Evolutionary conservation across 2,888 invertebrate species (phyloP).

Genomic region (Eustalomyia histrio): DNA sequence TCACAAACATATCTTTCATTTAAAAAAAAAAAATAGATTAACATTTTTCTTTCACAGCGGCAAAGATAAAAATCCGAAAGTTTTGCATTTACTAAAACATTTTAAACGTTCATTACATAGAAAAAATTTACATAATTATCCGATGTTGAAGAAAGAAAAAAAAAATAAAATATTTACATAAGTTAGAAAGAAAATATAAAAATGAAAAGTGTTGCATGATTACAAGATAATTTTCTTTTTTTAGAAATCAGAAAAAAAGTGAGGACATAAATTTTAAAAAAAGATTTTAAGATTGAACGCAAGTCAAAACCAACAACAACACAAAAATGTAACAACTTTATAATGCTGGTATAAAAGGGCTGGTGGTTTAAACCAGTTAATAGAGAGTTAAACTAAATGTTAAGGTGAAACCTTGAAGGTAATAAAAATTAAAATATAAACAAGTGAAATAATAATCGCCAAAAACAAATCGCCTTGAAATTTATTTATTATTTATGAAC

Average conservation of each 20-base stretch:
- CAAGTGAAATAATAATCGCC: constrained; percentile 63
- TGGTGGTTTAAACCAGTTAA: constrained; percentile 46
- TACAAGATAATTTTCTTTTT: constrained; percentile 39
- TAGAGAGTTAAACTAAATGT: constrained; percentile 25
- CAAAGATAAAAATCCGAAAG: constrained; percentile 54
- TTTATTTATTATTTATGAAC: constrained; percentile 68
- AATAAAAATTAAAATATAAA: constrained; percentile 46
- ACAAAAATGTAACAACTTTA: constrained; percentile 65
- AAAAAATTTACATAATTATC: constrained; percentile 74
- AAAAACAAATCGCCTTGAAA: constrained; percentile 65
- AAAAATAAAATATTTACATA: constrained; percentile 12
- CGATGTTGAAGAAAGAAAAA: constrained; percentile 5
- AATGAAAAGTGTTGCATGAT: constrained; percentile 77
- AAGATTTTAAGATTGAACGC: constrained; percentile 45
- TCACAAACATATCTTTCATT: constrained; percentile 3
- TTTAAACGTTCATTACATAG: constrained; percentile 48
- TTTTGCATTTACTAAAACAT: constrained; percentile 27
- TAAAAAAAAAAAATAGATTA: constrained; percentile 48
- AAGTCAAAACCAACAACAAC: neutral
- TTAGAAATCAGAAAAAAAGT: constrained; percentile 18
- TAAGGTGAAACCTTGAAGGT: constrained; percentile 31
- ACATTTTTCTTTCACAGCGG: constrained; percentile 53
- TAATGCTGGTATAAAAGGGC: constrained; percentile 38
- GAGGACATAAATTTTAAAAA: constrained; percentile 57
- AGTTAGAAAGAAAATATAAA: constrained; percentile 44